These are phyloP conservation scores for Serrognathus titanus DNA, from an alignment of 2,888 invertebrate genomes.

Conservation along the genomic window DNA sequence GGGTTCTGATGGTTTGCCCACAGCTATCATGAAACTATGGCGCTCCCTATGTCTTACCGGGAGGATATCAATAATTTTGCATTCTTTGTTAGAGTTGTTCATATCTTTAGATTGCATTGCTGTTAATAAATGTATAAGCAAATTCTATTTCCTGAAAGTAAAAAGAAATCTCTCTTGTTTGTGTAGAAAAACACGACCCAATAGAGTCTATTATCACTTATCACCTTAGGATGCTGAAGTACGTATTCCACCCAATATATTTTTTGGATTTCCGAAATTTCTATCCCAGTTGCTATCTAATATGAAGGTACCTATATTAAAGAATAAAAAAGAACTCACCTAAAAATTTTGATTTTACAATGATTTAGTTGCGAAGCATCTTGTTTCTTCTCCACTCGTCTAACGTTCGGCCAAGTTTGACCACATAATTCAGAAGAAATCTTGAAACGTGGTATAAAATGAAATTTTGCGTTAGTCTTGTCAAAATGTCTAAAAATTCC, in stretches of 20 bases:
- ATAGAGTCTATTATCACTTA: no score
- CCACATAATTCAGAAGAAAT: constrained; percentile 18
- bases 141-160: no score
- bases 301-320: neutral
- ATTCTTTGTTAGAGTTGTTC: no score
- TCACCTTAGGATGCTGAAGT: neutral
- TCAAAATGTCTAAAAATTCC: constrained; percentile 36
- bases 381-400: constrained; percentile 3
- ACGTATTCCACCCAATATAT: neutral
- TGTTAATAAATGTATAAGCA: no score
- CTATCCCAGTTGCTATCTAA: neutral
- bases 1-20: no score
- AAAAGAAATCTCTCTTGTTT: no score
- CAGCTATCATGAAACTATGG: no score
- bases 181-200: no score
- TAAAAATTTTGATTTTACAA: constrained; percentile 8
- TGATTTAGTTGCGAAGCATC: constrained; percentile 4
- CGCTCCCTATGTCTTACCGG: no score
- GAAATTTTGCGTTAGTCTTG: constrained; percentile 40
- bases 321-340: constrained; percentile 1
- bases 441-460: constrained; percentile 31
- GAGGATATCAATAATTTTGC: no score
- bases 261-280: neutral
- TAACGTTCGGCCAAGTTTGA: constrained; percentile 2
- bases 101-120: no score